These are phyloP conservation scores for Sandelia bainsii DNA, from an alignment of 2,797 vertebrate genomes.

Conservation along the genomic window DNA sequence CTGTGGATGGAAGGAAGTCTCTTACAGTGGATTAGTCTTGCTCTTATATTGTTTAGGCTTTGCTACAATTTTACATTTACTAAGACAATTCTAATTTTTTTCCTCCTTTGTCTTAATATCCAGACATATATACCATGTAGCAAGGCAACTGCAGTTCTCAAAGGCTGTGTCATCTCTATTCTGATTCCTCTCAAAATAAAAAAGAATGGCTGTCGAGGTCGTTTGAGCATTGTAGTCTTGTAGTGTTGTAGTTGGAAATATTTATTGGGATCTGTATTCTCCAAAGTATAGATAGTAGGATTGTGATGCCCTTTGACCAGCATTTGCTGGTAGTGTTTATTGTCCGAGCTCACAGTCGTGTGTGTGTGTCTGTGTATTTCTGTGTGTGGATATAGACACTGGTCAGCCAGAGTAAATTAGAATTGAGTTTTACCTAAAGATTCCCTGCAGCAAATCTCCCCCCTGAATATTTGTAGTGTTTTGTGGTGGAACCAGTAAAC, in stretches of 20 bases:
- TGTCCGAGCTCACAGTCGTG: slow-evolving; percentile 62
- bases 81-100: slow-evolving; percentile 39
- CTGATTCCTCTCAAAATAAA: slow-evolving; percentile 71
- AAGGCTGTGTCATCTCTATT: slow-evolving; percentile 78
- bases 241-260: slow-evolving; percentile 72
- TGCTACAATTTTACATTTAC: slow-evolving; percentile 76
- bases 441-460: slow-evolving; percentile 30
- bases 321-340: slow-evolving; percentile 62
- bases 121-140: slow-evolving; percentile 74
- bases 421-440: slow-evolving; percentile 62
- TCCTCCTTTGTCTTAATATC: slow-evolving; percentile 66
- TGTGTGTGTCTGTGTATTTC: slow-evolving; percentile 53
- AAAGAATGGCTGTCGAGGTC: slow-evolving; percentile 62
- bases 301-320: slow-evolving; percentile 65
- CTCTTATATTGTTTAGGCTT: slow-evolving; percentile 81
- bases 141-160: slow-evolving; percentile 79
- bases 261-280: slow-evolving; percentile 73
- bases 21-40: slow-evolving; percentile 74
- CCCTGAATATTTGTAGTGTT: slow-evolving; percentile 52
- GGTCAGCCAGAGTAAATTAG: slow-evolving; percentile 59
- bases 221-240: slow-evolving; percentile 67
- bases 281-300: slow-evolving; percentile 72
- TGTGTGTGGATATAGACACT: slow-evolving; percentile 73
- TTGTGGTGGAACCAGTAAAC: slow-evolving; percentile 53
- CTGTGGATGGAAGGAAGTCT: slow-evolving; percentile 97